A percentile compares a stretch with the other conserved stretches of the same genome.
Conservation (phyloP, 2,888 invertebrate species). For the Nebria brevicollis region DNA sequence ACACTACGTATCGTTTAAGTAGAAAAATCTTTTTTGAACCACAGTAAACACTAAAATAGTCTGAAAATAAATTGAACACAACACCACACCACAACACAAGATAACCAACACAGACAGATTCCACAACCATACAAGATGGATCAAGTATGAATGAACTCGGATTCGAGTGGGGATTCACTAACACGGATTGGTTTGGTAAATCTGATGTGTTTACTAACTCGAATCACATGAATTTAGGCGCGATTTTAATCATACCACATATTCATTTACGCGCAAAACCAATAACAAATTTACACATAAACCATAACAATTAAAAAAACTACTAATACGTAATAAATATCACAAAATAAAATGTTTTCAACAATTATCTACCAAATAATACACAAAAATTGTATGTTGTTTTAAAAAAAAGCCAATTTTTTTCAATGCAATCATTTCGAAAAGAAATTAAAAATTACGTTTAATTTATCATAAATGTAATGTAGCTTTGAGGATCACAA, state of each 20-base stretch:
- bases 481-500: no score
- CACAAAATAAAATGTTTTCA: no score
- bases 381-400: no score
- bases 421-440: no score
- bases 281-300: no score
- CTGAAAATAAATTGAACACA: conserved; percentile 34
- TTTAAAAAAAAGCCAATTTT: no score
- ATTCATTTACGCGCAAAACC: no score
- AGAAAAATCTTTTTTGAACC: not conserved
- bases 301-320: not conserved
- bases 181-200: conserved; percentile 18
- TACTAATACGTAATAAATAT: no score
- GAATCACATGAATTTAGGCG: conserved; percentile 7
- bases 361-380: no score
- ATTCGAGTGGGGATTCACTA: conserved; percentile 16
- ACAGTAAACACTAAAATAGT: conserved; percentile 41
- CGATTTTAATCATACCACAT: not conserved
- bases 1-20: not conserved
- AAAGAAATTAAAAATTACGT: no score
- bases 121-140: conserved; percentile 41
- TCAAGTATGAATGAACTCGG: conserved; percentile 42
- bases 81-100: conserved; percentile 44
- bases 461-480: no score
- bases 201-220: conserved; percentile 28
- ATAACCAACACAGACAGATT: conserved; percentile 41